A percentile compares a stretch with the other conserved stretches of the same genome.
Conservation (phyloP, 2,888 invertebrate species). For the Acheta domesticus region DNA sequence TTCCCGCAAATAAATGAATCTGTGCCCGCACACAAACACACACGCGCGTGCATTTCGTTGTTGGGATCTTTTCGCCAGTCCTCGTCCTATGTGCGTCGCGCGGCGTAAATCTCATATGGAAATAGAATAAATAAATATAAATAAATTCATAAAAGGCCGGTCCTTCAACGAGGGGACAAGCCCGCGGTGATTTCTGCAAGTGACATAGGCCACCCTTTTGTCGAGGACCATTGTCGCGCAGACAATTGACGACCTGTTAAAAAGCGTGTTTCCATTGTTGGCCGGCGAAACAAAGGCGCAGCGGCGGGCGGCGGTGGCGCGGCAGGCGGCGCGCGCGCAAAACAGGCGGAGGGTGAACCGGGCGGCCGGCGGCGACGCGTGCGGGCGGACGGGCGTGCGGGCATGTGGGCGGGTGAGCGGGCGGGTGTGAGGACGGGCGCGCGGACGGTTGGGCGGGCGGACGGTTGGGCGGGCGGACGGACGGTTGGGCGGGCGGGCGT, state of each 20-base stretch:
- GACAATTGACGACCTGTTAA: slow-evolving; percentile 18
- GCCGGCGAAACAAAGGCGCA: background rate
- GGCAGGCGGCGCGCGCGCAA: background rate
- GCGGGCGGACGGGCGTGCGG: background rate
- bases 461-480: background rate
- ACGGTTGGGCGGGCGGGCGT: background rate
- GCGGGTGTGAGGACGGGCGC: background rate
- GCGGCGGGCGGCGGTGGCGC: background rate
- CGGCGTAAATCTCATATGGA: background rate
- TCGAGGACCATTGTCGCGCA: background rate
- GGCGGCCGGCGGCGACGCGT: background rate
- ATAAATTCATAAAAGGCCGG: background rate
- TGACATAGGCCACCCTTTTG: background rate
- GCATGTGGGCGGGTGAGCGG: background rate
- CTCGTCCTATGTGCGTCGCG: background rate
- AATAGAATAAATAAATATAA: slow-evolving; percentile 18
- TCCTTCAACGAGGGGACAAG: background rate
- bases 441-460: background rate
- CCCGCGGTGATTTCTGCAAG: slow-evolving; percentile 10
- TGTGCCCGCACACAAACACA: background rate
- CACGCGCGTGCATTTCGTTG: background rate
- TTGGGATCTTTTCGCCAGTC: background rate
- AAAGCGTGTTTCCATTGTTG: slow-evolving; percentile 18
- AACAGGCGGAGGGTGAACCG: background rate
- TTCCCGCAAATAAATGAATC: background rate